Evolutionary conservation across 1,140 invertebrate species (phyloP), one percentile per base, ranked within the genome.

Genomic region (Argopecten irradians): DNA sequence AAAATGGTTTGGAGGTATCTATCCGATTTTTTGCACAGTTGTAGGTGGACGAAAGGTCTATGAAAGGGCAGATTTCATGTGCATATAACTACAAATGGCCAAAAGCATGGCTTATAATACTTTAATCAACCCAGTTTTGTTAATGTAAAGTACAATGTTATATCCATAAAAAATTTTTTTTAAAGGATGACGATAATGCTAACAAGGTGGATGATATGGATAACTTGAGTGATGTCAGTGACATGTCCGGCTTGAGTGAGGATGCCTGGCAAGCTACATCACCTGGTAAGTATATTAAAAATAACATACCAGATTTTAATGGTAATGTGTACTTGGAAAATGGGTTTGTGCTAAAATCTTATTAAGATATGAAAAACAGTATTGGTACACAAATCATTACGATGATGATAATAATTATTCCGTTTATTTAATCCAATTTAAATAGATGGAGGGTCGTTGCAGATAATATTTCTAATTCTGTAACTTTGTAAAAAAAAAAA

Each of bases 241-340:
- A 97, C 93, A 95, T 97, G 22, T 97, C 97, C n/a, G 96, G 97
- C 89, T 93, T 97, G 8, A 97, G 97, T 91, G 97, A 97, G 32
- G 96, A 96, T 84, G 96, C 96, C 90, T 97, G 96, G 97, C 97
- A 96, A 94, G 96, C 95, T 16, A 96, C 84, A 41, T 39, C 96
- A 87, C 94, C 96, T 90, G 96, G 96, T 95, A 95, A 91, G 92
- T 94, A 94, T 89, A 90, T 92, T 36, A n/a, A 33, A 34, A 28
- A 13, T 16, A n/a, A n/a, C n/a, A n/a, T 11, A 35, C 22, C 2
- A 14, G 33, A 22, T 19, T 41, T 84, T 86, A 94, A 91, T 92
- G 87, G 93, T 93, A 88, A 88, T 90, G 89, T 41, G 32, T 41
- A 87, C 82, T 32, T n/a, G n/a, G n/a, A n/a, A n/a, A n/a, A n/a